Conservation (phyloP, 2,888 invertebrate species). For the Graphium colonna region DNA sequence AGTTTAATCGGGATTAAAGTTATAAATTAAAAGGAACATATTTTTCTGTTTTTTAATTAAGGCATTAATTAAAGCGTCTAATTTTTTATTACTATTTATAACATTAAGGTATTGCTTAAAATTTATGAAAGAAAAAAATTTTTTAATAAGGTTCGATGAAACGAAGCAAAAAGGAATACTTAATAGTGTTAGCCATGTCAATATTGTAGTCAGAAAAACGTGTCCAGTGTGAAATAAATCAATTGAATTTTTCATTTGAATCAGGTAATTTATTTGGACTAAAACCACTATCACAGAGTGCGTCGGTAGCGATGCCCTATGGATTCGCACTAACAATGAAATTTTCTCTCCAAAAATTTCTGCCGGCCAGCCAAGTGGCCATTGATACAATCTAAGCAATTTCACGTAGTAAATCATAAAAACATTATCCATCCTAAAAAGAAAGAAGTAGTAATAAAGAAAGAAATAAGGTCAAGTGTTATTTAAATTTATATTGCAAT, state of each 20-base stretch:
- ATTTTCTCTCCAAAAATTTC: conserved; percentile 11
- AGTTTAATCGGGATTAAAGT: too few species aligned
- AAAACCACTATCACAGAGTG: background rate
- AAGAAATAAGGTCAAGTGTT: too few species aligned
- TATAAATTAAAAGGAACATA: too few species aligned
- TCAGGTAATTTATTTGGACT: conserved; percentile 13
- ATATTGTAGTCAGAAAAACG: conserved; percentile 4
- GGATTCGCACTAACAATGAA: background rate
- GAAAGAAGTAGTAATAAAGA: too few species aligned
- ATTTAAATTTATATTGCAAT: too few species aligned
- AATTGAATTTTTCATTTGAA: conserved; percentile 1
- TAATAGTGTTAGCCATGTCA: conserved; percentile 7
- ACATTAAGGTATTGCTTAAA: too few species aligned
- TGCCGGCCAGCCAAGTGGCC: conserved; percentile 13
- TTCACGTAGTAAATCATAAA: conserved; percentile 12
- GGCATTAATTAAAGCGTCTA: too few species aligned
- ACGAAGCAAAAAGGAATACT: conserved; percentile 9
- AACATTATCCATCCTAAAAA: conserved; percentile 8
- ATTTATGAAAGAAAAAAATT: too few species aligned
- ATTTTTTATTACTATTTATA: too few species aligned
- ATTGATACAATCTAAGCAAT: conserved; percentile 3
- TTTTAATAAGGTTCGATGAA: too few species aligned
- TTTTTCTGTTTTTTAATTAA: too few species aligned
- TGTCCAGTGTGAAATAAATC: conserved; percentile 11
- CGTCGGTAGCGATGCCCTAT: background rate